Evolutionary conservation across 2,888 invertebrate species (phyloP).

Genomic region (Ptilodon capucinus): DNA sequence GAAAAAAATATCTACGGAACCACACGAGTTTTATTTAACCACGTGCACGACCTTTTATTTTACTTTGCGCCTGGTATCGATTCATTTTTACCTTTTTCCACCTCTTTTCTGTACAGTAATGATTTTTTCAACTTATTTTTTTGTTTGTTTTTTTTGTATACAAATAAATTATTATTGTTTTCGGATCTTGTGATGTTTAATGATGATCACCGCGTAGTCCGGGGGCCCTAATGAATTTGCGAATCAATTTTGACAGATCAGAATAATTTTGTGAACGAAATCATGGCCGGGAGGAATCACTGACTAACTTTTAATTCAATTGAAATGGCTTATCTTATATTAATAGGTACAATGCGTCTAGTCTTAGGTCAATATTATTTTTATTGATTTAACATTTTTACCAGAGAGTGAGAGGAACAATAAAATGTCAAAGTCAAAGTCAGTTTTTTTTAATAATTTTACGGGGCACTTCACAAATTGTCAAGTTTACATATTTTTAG

Average conservation of each 20-base stretch:
- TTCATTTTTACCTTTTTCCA: slow-evolving; percentile 36
- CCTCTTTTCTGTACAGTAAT: slow-evolving; percentile 39
- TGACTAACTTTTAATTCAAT: background rate
- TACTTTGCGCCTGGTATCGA: slow-evolving; percentile 28
- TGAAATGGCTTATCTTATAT: no score
- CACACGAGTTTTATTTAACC: slow-evolving; percentile 10
- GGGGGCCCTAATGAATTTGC: slow-evolving; percentile 57
- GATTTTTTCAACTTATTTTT: slow-evolving; percentile 41
- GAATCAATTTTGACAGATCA: slow-evolving; percentile 24
- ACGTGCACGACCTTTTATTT: slow-evolving; percentile 32
- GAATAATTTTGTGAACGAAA: slow-evolving; percentile 8
- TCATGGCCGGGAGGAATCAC: background rate
- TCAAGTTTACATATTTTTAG: no score
- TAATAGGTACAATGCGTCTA: no score
- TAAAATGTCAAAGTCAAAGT: no score
- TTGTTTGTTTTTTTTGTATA: slow-evolving; percentile 37
- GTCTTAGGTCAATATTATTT: no score
- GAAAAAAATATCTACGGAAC: slow-evolving; percentile 18
- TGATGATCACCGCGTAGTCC: slow-evolving; percentile 58
- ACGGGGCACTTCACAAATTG: no score
- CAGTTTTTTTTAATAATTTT: no score
- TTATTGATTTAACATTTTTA: no score
- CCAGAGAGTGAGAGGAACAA: no score
- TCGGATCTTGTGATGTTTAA: slow-evolving; percentile 53
- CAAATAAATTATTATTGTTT: slow-evolving; percentile 57